phyloP scores from a whole-genome alignment of 2,113 vertebrate species.

The Gopherus flavomarginatus region DNA sequence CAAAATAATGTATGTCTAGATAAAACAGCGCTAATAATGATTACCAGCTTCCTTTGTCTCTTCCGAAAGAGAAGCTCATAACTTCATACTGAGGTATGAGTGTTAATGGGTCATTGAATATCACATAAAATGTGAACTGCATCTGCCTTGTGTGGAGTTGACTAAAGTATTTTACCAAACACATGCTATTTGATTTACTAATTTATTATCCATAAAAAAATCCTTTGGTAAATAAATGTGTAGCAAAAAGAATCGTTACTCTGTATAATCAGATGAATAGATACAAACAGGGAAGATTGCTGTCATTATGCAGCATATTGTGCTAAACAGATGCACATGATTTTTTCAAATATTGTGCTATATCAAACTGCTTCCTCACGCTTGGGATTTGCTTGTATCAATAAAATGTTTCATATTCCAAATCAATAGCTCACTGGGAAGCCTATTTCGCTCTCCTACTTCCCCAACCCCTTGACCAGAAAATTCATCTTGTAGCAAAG shows the following conservation, averaged over 20 bases:
- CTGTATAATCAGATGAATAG: constrained; percentile 82
- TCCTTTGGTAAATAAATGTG: constrained; percentile 81
- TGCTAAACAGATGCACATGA: constrained; percentile 80
- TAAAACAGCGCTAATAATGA: constrained; percentile 75
- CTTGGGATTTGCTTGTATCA: constrained; percentile 78
- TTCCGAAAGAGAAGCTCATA: constrained; percentile 50
- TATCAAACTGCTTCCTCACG: constrained; percentile 76
- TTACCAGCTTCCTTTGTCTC: constrained; percentile 78
- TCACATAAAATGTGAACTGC: constrained; percentile 69
- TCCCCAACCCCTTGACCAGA: constrained; percentile 68
- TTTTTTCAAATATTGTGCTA: constrained; percentile 77
- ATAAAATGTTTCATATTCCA: constrained; percentile 77
- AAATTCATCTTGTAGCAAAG: constrained; percentile 85
- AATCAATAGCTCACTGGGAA: constrained; percentile 77
- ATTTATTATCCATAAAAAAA: constrained; percentile 81
- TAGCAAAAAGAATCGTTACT: constrained; percentile 81
- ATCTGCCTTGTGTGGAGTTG: constrained; percentile 65
- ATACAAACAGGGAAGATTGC: constrained; percentile 84
- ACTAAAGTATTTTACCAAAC: constrained; percentile 72
- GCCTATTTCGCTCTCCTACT: constrained; percentile 37
- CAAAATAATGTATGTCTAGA: constrained; percentile 76
- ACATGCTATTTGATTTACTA: constrained; percentile 80
- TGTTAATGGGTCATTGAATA: constrained; percentile 37
- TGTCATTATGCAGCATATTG: constrained; percentile 83
- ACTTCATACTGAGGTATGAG: constrained; percentile 46